Evolutionary conservation across 2,888 invertebrate species (phyloP), one percentile per base, ranked within the genome.

Genomic region (Thecophora atra): DNA sequence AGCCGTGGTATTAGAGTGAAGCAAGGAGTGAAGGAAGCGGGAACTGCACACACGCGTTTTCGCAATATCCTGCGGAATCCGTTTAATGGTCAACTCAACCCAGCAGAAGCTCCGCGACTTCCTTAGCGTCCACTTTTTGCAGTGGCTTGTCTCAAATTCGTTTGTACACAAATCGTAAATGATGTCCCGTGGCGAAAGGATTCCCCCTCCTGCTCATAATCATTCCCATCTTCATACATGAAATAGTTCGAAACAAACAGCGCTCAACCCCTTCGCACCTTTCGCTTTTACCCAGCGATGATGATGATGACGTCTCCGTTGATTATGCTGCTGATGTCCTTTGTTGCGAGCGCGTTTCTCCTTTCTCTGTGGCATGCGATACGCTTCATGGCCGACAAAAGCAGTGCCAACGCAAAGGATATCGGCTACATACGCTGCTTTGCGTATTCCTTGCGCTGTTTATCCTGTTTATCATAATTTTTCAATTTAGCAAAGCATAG

Each of bases 181-280:
- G 83, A 85, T 85, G 81, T 83, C 85, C 85, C 83, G 83, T 85
- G 77, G 85, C 81, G 85, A 85, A 85, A 84, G 82, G 82, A 81
- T 80, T 78, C 77, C 76, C 79, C 79, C 54, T 54, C 13, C 4
- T 3, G 13, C 68, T 52, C 68, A 19, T 37, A n/a, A 3, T 58
- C 68, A 24, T 54, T 42, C 26, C 58, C 26, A 30, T 56, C 64
- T 60, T 44, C 72, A 56, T 37, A 71, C 54, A 21, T 73, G 69
- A 66, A 73, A 71, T 73, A 64, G 73, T 72, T 72, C 66, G 58
- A 58, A 17, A 24, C 26, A 8, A 21, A 58, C 21, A 72, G 68
- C 51, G 28, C 70, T 51, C 81, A 79, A 79, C 78, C 81, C 78
- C 76, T 78, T 47, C 52, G 66, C 73, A 73, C 67, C 64, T 74